Percentiles rank a stretch among this genome's conserved stretches.
Evolutionary conservation across 2,113 vertebrate species (phyloP).

Genomic region (Ploceus nigricollis): DNA sequence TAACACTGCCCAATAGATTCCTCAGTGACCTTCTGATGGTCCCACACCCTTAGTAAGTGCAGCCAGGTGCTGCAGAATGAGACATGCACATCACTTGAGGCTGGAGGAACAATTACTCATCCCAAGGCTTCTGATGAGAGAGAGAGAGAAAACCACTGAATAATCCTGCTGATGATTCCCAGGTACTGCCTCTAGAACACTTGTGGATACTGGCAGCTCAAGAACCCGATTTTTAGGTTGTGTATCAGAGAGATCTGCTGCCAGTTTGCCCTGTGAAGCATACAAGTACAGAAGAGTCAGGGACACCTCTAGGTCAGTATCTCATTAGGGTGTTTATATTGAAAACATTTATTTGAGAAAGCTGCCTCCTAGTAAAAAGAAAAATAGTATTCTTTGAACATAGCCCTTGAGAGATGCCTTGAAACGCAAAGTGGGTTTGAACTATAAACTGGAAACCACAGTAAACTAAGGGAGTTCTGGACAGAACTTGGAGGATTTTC

Average conservation of each 20-base stretch:
- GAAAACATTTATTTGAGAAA: neutral
- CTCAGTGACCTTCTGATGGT: neutral
- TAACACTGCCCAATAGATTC: neutral
- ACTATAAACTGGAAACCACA: neutral
- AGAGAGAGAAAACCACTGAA: neutral
- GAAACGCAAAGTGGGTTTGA: conserved; percentile 4
- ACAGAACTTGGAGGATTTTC: neutral
- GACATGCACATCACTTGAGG: too few relatives aligned
- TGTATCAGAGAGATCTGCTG: neutral
- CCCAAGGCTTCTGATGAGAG: rapidly evolving
- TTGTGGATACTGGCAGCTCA: neutral
- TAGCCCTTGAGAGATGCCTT: neutral
- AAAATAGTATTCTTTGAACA: neutral
- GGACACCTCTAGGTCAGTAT: neutral
- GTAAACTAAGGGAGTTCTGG: neutral
- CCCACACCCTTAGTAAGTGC: neutral
- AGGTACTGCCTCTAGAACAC: neutral
- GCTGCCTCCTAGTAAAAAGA: neutral
- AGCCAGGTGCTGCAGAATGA: rapidly evolving
- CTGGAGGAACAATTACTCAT: neutral
- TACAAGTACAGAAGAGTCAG: neutral
- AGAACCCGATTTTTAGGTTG: rapidly evolving
- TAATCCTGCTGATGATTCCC: neutral
- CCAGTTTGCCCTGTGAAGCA: neutral
- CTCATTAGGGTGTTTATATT: neutral